Base-by-base conservation (phyloP, 2,797 vertebrate genomes). In the Macrochelys suwanniensis region DNA sequence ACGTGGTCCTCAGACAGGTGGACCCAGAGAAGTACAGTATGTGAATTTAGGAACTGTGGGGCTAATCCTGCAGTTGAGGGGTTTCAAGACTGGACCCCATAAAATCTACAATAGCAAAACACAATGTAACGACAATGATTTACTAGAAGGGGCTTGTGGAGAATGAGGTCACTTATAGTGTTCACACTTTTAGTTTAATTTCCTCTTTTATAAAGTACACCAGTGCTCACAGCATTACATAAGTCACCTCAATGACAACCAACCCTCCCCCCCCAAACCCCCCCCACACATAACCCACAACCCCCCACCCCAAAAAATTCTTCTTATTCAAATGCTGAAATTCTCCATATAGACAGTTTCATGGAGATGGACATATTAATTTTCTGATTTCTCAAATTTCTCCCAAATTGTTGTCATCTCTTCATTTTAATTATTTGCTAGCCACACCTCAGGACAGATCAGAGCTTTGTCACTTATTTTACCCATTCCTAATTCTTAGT, bases 351-450 rank as follows among this genome's bases (percentile, higher is more conserved):
- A 71, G 11, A 26, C 4, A 15, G 19, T 42, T 76, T 90, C 76
- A 85, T 12, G 12, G 59, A 91, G 37, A 21, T 71, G 83, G 68
- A 84, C 53, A 85, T 84, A 45, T 74, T 45, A 90, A 68, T 15
- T 89, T 90, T n/a, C 31, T 84, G 57, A 81, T 79, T 87, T 91
- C 90, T 95, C 78, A 90, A 2, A 3, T 79, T 76, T 68, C 65
- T 81, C 26, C n/a, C 54, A 65, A 37, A 80, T 74, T 65, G 1
- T 85, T 88, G 49, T 21, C 42, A 5, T 12, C 81, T 28, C 12
- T 93, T 87, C 5, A 84, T 89, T 87, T 88, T 68, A 80, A 84
- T 88, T 90, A 88, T 92, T 95, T 95, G 87, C 45, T 12, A 82
- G 68, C 65, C 2, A 87, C 93, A 88, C 11, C 76, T 84, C n/a